Base-by-base conservation (phyloP, 2,888 invertebrate genomes). In the Ophion ventricosus region DNA sequence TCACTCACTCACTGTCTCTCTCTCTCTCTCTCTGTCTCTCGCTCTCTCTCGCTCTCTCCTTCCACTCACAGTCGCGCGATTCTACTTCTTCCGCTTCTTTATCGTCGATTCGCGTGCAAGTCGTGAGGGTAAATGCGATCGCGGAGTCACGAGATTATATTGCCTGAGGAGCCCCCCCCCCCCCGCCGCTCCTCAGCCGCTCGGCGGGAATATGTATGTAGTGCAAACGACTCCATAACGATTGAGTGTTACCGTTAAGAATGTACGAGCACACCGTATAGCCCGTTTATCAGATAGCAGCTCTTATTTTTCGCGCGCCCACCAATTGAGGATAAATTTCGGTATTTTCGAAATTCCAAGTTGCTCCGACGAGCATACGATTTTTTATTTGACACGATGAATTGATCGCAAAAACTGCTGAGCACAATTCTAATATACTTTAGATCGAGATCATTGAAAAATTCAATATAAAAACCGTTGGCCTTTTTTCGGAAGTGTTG, bases 21-120 rank as follows among this genome's bases (percentile, higher is more conserved):
- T 66, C 7, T 20, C 66, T 66, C 43, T 43, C 66, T 63, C 57
- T 54, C 40, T 56, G 14, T 1, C 2, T 17, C 54, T 2, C 54
- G 2, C 54, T 40, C 29, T 63, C 54, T 43, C 35, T 2, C 49
- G 14, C 54, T 25, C 43, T 43, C 17, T 59, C 59, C 2, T 35
- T 7, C 7, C 10, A 57, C 59, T 20, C 43, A 26, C 57, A 67
- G 40, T 56, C 43, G 64, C 26, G 66, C 67, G 69, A 29, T 23
- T 75, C 64, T 40, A 61, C 64, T 72, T 80, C 75, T 56, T 75
- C 72, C 40, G 75, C 40, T 83, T 80, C 80, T 83, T 83, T 83
- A 83, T 83, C 75, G 83, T 64, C 72, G 72, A 80, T 80, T 83
- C 80, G 80, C 83, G 80, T 83, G 83, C 83, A 75, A 80, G 80